A percentile compares a stretch with the other conserved stretches of the same genome.
These are phyloP conservation scores for Ameiurus melas DNA, from an alignment of 2,113 vertebrate genomes.

Conservation along the genomic window DNA sequence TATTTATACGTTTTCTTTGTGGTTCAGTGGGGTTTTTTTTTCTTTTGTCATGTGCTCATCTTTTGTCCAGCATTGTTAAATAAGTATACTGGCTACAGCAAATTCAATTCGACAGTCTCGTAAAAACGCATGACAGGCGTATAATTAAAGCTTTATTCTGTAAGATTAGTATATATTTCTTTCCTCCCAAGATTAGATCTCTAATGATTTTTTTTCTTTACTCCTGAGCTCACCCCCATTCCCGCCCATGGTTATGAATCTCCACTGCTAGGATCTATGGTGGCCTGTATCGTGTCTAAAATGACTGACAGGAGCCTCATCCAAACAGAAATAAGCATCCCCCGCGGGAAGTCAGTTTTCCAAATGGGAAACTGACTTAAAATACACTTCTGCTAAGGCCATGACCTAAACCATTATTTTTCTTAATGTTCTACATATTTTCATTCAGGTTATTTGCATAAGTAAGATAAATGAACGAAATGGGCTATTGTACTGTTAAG, in stretches of 20 bases:
- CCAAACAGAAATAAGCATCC: neutral
- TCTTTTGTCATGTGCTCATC: neutral
- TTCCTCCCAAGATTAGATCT: neutral
- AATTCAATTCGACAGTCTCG: neutral
- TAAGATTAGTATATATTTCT: neutral
- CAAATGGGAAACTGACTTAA: neutral
- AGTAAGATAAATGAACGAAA: neutral
- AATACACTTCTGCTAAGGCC: neutral
- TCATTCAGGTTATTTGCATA: neutral
- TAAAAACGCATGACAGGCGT: neutral
- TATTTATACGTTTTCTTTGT: constrained; percentile 9
- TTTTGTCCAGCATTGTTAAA: neutral
- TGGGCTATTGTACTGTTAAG: neutral
- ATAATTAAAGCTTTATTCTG: neutral
- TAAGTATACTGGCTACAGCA: neutral
- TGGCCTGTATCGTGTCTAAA: neutral
- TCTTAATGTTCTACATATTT: neutral
- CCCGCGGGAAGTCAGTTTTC: neutral
- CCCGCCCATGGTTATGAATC: neutral
- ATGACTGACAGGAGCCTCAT: neutral
- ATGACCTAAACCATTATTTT: neutral
- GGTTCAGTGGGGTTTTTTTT: neutral
- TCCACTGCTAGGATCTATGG: neutral
- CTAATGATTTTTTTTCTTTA: neutral
- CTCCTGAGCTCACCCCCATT: neutral